phyloP scores from a whole-genome alignment of 2,113 vertebrate genomes.

The Hypocryptadius cinnamomeus region DNA sequence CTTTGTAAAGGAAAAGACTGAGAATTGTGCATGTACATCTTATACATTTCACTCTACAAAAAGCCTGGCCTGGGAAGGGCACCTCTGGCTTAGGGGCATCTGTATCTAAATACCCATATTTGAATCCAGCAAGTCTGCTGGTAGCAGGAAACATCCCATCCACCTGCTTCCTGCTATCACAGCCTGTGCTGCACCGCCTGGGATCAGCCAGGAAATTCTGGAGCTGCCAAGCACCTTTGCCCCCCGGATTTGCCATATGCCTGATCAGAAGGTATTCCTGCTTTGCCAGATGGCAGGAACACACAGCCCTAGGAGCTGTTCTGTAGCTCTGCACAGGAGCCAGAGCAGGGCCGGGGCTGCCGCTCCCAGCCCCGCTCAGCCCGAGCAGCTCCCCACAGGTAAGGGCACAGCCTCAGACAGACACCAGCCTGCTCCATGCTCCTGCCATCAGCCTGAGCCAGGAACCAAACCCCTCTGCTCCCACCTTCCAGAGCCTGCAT shows the following conservation, averaged over 20 bases:
- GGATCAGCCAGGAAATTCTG: not conserved
- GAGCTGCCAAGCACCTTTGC: not conserved
- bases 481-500: not conserved
- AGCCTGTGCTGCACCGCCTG: fast-evolving
- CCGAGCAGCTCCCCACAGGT: fast-evolving
- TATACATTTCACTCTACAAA: not conserved
- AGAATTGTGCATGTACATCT: not conserved
- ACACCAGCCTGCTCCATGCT: not conserved
- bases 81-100: not conserved
- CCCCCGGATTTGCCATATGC: not conserved
- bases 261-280: not conserved
- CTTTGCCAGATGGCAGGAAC: not conserved
- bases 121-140: not conserved
- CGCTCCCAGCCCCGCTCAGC: fast-evolving
- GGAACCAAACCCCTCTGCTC: not conserved
- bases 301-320: not conserved
- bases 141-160: not conserved
- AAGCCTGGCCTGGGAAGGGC: not conserved
- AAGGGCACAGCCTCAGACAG: not conserved
- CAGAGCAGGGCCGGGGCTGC: not conserved
- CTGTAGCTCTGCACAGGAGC: not conserved
- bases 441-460: not conserved
- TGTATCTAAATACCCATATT: not conserved
- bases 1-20: not conserved
- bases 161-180: not conserved